phyloP scores from a whole-genome alignment of 1,140 invertebrate species.

The Pachypeltis micranthus region DNA sequence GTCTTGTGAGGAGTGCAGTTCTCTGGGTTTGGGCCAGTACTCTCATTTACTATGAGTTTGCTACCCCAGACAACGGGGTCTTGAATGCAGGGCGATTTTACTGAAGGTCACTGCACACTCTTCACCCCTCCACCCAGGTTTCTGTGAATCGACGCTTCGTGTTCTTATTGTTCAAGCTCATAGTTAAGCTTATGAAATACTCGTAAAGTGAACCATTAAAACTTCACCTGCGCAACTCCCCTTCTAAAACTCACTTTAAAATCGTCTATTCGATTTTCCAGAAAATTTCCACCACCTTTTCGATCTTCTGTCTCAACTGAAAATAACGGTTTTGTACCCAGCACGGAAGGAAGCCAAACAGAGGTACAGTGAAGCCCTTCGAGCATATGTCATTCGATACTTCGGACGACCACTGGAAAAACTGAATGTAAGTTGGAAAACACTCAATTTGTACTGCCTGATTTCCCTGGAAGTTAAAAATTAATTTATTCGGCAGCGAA shows the following conservation, averaged over 20 bases:
- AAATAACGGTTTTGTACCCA: slow-evolving; percentile 78
- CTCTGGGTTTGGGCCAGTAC: too few relatives aligned
- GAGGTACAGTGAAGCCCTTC: slow-evolving; percentile 80
- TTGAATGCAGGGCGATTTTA: too few relatives aligned
- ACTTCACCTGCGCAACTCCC: neutral
- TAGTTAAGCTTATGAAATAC: slow-evolving; percentile 6
- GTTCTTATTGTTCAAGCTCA: neutral
- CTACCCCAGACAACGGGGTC: too few relatives aligned
- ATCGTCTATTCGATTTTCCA: slow-evolving; percentile 38
- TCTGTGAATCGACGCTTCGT: too few relatives aligned
- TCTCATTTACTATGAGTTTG: too few relatives aligned
- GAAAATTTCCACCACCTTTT: slow-evolving; percentile 96
- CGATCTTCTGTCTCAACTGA: slow-evolving; percentile 74
- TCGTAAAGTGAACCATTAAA: neutral
- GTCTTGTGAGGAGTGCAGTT: too few relatives aligned
- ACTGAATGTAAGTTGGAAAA: slow-evolving; percentile 78
- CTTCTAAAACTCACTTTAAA: slow-evolving; percentile 2
- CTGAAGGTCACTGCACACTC: too few relatives aligned
- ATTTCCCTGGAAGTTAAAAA: too few relatives aligned
- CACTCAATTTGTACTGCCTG: too few relatives aligned
- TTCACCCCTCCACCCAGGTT: too few relatives aligned
- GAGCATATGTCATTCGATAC: slow-evolving; percentile 84
- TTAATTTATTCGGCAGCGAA: too few relatives aligned
- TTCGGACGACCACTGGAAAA: slow-evolving; percentile 93
- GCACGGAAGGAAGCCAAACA: slow-evolving; percentile 84